Evolutionary conservation across 2,113 vertebrate species (phyloP), one percentile per base, ranked within the genome.

Genomic region (Oryzias curvinotus): DNA sequence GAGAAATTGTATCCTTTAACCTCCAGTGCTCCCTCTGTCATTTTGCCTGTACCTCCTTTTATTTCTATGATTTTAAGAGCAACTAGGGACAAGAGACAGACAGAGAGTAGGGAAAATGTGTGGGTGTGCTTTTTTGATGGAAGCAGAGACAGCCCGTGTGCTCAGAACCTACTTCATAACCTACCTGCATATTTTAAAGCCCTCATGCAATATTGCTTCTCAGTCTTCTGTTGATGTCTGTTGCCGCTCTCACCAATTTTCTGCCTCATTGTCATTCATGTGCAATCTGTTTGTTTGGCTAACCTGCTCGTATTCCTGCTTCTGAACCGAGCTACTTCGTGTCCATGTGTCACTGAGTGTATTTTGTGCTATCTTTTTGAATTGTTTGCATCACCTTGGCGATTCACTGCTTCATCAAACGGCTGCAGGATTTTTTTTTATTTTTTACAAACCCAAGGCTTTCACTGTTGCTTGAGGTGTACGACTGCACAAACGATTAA

Each of bases 221-320:
- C 58, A 18, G 56, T 70, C 73, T 65, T 77, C 50, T 57, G 70
- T 62, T 59, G 71, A 68, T 84, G 74, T 81, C 71, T 68, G 76
- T 75, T 62, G 70, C 65, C 43, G 67, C 85, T 74, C 68, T 64
- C 79, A 79, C 77, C 87, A 85, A 86, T 90, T 88, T 85, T 80
- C 81, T 80, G 75, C 82, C 84, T 87, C 84, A 87, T 87, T 90
- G 80, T 82, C 87, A 87, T 90, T 88, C 85, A 78, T 81, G 76
- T 75, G 76, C 75, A 79, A 74, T 85, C 77, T 80, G 81, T 87
- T 88, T 90, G 87, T 86, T 82, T 87, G 82, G 75, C 85, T 81
- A 87, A 86, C 77, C 84, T 75, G 54, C 71, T 65, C 54, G 5
- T 68, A 74, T 76, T 82, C 76, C 65, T 68, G 69, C 68, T 55